Conservation (phyloP, 2,888 invertebrate species). For the Allolobophora icterica region DNA sequence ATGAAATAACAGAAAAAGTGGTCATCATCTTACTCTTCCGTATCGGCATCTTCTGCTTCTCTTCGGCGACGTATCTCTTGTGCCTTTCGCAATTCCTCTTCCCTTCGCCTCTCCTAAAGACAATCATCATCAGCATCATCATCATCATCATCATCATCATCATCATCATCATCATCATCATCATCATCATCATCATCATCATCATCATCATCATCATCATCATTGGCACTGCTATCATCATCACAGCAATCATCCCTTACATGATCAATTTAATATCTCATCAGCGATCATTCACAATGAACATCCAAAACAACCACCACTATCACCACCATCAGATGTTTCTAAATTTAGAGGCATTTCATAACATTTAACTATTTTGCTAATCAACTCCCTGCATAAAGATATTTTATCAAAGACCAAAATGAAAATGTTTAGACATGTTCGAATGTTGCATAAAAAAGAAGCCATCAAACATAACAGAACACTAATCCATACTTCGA, state of each 20-base stretch:
- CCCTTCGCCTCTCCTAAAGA: constrained; percentile 75
- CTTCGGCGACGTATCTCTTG: constrained; percentile 66
- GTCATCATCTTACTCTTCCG: neutral
- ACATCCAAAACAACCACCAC: neutral
- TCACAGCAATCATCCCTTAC: neutral
- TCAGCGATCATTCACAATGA: neutral
- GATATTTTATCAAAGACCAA: neutral
- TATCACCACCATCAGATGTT: neutral
- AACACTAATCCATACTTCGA: constrained; percentile 71
- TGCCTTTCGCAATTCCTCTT: constrained; percentile 74
- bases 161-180: neutral
- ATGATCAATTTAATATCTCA: neutral
- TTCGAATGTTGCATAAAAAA: too few relatives aligned
- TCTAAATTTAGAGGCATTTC: neutral
- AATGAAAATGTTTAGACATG: neutral
- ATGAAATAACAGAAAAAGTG: neutral
- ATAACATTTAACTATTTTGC: neutral
- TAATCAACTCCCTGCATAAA: constrained; percentile 8
- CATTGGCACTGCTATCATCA: neutral
- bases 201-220: neutral
- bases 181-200: constrained; percentile 15
- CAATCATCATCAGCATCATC: constrained; percentile 33
- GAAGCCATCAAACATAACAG: too few relatives aligned
- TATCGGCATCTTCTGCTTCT: constrained; percentile 48
- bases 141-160: neutral